Conservation (phyloP, 2,113 vertebrate species). For the Vombatus ursinus region DNA sequence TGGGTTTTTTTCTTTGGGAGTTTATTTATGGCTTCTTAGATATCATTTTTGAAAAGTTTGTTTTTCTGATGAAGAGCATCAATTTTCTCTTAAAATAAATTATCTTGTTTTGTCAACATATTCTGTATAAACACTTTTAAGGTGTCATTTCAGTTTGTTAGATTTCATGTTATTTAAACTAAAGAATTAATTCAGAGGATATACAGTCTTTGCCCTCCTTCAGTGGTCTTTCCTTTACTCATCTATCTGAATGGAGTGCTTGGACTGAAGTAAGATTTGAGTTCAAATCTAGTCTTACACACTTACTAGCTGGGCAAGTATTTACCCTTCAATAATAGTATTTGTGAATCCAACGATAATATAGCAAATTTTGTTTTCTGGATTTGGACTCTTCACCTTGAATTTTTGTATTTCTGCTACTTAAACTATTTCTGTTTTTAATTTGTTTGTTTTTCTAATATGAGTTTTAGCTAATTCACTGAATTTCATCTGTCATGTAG, state of each 20-base stretch:
- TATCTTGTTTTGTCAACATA: background rate
- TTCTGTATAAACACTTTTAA: background rate
- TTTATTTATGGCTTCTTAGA: background rate
- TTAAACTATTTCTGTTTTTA: background rate
- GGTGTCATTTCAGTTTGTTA: background rate
- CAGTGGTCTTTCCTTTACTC: background rate
- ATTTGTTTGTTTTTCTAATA: background rate
- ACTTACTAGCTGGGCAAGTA: too few species aligned
- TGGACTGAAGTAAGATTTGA: too few species aligned
- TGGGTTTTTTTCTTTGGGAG: background rate
- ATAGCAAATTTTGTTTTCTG: background rate
- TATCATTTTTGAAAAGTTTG: background rate
- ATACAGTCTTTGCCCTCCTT: background rate
- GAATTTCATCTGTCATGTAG: background rate
- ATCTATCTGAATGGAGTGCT: background rate
- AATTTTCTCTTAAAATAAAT: background rate
- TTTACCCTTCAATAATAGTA: background rate
- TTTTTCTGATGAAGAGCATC: background rate
- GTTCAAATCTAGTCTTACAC: too few species aligned
- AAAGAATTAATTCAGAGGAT: background rate
- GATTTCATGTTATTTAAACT: background rate
- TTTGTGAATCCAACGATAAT: background rate
- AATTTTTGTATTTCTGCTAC: background rate
- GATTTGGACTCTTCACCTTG: background rate
- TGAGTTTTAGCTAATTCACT: background rate